These are phyloP conservation scores for Bembecia ichneumoniformis DNA, from an alignment of 2,888 invertebrate species.

Conservation along the genomic window DNA sequence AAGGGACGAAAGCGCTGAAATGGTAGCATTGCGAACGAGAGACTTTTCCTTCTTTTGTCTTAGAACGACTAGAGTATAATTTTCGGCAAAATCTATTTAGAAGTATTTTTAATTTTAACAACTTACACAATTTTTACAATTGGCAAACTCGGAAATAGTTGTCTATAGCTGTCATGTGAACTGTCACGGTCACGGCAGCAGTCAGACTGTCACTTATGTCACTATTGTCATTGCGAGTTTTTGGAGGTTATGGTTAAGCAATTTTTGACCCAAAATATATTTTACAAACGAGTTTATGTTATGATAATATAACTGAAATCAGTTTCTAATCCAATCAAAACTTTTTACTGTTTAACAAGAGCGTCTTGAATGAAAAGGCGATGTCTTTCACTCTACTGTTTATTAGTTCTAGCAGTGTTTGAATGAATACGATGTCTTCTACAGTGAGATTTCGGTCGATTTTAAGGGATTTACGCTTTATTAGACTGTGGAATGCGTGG, in stretches of 20 bases:
- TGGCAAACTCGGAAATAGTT: too few relatives aligned
- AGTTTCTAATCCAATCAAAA: constrained; percentile 20
- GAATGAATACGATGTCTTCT: constrained; percentile 31
- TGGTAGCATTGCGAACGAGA: too few relatives aligned
- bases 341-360: constrained; percentile 22
- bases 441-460: constrained; percentile 30
- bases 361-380: constrained; percentile 25
- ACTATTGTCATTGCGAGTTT: constrained; percentile 5
- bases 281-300: constrained; percentile 39
- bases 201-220: too few relatives aligned
- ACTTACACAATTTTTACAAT: too few relatives aligned
- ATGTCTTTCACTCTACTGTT: constrained; percentile 26
- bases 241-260: constrained; percentile 51
- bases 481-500: constrained; percentile 48
- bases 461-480: constrained; percentile 41
- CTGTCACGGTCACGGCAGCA: too few relatives aligned
- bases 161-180: too few relatives aligned
- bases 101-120: too few relatives aligned
- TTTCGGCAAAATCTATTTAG: too few relatives aligned
- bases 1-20: too few relatives aligned
- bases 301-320: constrained; percentile 20
- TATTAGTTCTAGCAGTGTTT: constrained; percentile 16
- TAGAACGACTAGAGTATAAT: too few relatives aligned
- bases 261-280: constrained; percentile 30
- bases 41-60: too few relatives aligned